These are phyloP conservation scores for Parnassius glacialis DNA, from an alignment of 2,888 invertebrate genomes.

Conservation along the genomic window DNA sequence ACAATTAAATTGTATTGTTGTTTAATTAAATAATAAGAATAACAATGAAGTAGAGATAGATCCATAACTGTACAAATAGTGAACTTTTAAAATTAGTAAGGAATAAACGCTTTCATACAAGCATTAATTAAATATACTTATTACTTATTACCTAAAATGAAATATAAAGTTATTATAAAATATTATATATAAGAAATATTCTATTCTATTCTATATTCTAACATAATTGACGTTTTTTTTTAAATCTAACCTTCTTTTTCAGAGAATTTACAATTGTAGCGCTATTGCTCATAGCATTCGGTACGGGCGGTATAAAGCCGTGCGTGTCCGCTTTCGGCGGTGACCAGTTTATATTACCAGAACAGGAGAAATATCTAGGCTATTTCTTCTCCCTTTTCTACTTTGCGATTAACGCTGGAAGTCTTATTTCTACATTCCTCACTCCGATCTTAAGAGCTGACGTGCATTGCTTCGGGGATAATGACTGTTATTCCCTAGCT, in stretches of 20 bases:
- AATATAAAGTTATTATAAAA: no score
- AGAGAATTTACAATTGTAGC: constrained; percentile 85
- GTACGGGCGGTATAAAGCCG: constrained; percentile 97
- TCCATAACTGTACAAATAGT: no score
- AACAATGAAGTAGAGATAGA: no score
- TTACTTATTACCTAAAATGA: no score
- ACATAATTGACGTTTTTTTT: neutral
- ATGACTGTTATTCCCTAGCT: constrained; percentile 90
- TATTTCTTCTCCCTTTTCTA: constrained; percentile 97
- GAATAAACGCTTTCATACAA: no score
- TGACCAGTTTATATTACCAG: constrained; percentile 92
- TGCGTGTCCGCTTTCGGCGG: constrained; percentile 98
- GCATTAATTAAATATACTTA: no score
- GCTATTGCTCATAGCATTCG: constrained; percentile 89
- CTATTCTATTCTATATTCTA: no score
- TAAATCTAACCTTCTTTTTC: constrained; percentile 39
- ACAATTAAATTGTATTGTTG: no score
- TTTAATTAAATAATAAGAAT: no score
- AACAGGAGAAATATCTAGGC: constrained; percentile 88
- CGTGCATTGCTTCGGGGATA: constrained; percentile 87
- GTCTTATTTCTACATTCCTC: constrained; percentile 91
- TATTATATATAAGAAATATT: no score
- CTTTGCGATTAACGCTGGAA: constrained; percentile 95
- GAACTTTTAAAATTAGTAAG: no score
- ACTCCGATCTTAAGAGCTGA: constrained; percentile 93